Evolutionary conservation across 2,888 invertebrate genomes (phyloP), one percentile per base, ranked within the genome.

Genomic region (Sesia apiformis): DNA sequence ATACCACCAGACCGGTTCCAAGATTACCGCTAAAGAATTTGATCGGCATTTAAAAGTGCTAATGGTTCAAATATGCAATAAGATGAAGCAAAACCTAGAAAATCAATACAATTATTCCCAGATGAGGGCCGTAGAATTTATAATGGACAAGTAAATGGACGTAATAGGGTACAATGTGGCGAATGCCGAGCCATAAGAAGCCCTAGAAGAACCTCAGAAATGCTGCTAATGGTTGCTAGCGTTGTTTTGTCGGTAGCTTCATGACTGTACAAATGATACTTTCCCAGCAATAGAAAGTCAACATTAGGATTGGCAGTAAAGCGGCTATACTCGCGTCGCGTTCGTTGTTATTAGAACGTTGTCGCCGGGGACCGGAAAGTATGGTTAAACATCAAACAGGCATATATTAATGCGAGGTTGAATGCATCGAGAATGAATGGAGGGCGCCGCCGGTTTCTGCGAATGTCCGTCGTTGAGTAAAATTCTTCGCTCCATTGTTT

Each of bases 231-330:
- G 73, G 72, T 69, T 72, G 69, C 72, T 74, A 74, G 75, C 70
- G 70, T 72, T 72, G 75, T 74, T 76, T 39, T 72, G 71, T 67
- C 70, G 68, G 74, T 71, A 67, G 69, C 72, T 70, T 64, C 67
- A 67, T 69, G 68, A 70, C 67, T 70, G 65, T 72, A 75, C 77
- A 78, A 79, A 80, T 76, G 77, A 78, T 78, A 84, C 84, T 84
- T 85, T 84, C 86, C 74, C 78, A 81, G 70, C 74, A 64, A 75
- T 83, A 85, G 86, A 85, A 85, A 85, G 85, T 81, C 74, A 78
- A 81, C 78, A 82, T 81, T 78, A 76, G 71, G 76, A 77, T 74
- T 74, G 74, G 73, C 66, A 74, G 66, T 57, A 69, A 70, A 70
- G 72, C 69, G 68, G 71, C 65, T 76, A 67, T 75, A 78, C 84